Conservation (phyloP, 2,888 invertebrate species). For the Ptychoptera contaminata region DNA sequence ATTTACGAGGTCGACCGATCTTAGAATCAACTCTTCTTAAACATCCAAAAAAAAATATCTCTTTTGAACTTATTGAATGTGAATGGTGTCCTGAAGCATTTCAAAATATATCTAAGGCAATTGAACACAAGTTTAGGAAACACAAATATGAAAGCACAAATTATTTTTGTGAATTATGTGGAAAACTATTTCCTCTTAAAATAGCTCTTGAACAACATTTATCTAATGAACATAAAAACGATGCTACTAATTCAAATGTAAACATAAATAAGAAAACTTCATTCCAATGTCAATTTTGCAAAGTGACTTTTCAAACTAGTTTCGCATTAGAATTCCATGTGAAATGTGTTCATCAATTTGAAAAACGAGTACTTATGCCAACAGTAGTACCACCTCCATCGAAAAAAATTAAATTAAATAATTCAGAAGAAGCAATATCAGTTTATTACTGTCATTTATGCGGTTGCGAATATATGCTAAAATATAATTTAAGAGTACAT, state of each 20-base stretch:
- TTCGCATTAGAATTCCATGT: conserved; percentile 9
- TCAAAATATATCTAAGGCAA: conserved; percentile 42
- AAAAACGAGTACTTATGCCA: conserved; percentile 25
- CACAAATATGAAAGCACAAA: conserved; percentile 46
- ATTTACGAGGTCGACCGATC: conserved; percentile 26
- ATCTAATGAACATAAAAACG: conserved; percentile 11
- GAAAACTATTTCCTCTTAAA: conserved; percentile 51
- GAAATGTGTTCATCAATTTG: conserved; percentile 10
- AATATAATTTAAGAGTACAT: conserved; percentile 45
- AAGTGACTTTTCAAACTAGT: conserved; percentile 6
- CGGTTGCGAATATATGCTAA: conserved; percentile 49
- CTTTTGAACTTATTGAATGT: conserved; percentile 32
- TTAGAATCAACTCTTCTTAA: conserved; percentile 19
- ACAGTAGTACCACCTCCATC: conserved; percentile 35
- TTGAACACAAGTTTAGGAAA: conserved; percentile 48
- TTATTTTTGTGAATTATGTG: conserved; percentile 49
- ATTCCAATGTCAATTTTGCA: conserved; percentile 6
- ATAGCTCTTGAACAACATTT: conserved; percentile 18
- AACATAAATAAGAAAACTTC: not conserved
- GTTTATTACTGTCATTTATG: conserved; percentile 42
- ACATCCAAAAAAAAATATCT: conserved; percentile 19
- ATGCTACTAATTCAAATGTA: not conserved
- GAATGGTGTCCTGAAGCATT: conserved; percentile 44
- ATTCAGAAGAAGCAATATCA: conserved; percentile 32
- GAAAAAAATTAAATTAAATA: conserved; percentile 36